Evolutionary conservation across 1,140 invertebrate genomes (phyloP), one percentile per base, ranked within the genome.

Genomic region (Kradibia gibbosae): DNA sequence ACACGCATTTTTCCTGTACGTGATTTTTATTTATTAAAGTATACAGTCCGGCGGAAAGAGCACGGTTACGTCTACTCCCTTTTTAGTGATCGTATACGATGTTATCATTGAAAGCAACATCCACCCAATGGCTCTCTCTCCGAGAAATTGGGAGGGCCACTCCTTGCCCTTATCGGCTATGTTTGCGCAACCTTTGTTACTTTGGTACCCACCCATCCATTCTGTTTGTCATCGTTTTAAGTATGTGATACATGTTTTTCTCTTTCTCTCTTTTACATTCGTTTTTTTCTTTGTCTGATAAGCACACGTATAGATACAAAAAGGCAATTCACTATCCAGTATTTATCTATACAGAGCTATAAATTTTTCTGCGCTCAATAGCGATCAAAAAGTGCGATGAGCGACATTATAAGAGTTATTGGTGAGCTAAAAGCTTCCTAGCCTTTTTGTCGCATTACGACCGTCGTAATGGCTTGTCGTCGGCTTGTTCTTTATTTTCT

Each of bases 81-180:
- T 60, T 13, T 31, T 2, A 60, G 57, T 8, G n/a, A 60, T 31
- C 25, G 7, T 60, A 60, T 60, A 31, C 57, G 57, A 60, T 60
- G 57, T 28, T 60, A 60, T 60, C 57, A 8, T 28, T 2, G n/a
- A 25, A 60, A 31, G 57, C 57, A 31, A 60, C 25, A 60, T 60
- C 57, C 57, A 60, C 57, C 57, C 57, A 60, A n/a, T 13, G n/a
- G 25, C 57, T 60, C 31, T 60, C 8, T 25, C 10, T 31, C n/a
- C 57, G 57, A 60, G 57, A 60, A 60, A 60, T 60, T 60, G 57
- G 57, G 57, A n/a, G 57, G 57, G 57, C 25, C 57, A 60, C 57
- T 60, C 57, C 57, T 60, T 28, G 20, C 57, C 20, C 20, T 60
- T 60, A 60, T 60, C 57, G 57, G 57, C 57, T 13, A 25, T 2